Percentiles rank a stretch among this genome's conserved stretches.
Evolutionary conservation across 2,797 vertebrate genomes (phyloP).

Genomic region (Labroides dimidiatus): DNA sequence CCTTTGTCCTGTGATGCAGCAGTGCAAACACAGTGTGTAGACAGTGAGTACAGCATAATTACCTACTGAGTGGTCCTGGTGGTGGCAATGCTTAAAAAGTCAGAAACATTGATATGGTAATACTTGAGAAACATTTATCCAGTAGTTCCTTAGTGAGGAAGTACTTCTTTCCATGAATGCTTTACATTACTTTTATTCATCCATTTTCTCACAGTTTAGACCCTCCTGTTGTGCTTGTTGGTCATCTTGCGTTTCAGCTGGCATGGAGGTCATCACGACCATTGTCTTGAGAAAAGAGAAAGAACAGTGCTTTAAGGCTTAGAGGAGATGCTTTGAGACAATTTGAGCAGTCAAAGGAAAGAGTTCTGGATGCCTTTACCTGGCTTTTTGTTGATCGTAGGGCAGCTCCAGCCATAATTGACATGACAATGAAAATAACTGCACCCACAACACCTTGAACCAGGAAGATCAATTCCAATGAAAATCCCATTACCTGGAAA

Average conservation of each 20-base stretch:
- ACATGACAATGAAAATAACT: slow-evolving; percentile 71
- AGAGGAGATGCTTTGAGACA: neutral
- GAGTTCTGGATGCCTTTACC: slow-evolving; percentile 42
- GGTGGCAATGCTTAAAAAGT: neutral
- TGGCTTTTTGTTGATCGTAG: slow-evolving; percentile 67
- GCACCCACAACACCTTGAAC: slow-evolving; percentile 51
- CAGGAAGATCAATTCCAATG: slow-evolving; percentile 37
- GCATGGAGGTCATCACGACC: slow-evolving; percentile 44
- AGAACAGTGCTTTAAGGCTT: neutral
- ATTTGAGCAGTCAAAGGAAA: neutral
- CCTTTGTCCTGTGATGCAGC: slow-evolving; percentile 2
- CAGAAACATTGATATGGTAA: neutral
- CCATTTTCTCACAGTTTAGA: neutral
- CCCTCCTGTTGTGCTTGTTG: slow-evolving; percentile 10
- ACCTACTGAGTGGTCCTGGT: neutral
- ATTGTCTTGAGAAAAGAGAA: slow-evolving; percentile 46
- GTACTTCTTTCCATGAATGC: neutral
- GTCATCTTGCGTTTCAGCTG: slow-evolving; percentile 36
- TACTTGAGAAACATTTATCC: neutral
- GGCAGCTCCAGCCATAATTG: slow-evolving; percentile 56
- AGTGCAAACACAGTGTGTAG: slow-evolving; percentile 13
- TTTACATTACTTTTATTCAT: slow-evolving; percentile 10
- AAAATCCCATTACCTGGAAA: slow-evolving; percentile 17
- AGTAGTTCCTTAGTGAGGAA: neutral
- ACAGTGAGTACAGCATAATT: neutral